Evolutionary conservation across 2,113 vertebrate species (phyloP).

Genomic region (Microtus richardsoni): DNA sequence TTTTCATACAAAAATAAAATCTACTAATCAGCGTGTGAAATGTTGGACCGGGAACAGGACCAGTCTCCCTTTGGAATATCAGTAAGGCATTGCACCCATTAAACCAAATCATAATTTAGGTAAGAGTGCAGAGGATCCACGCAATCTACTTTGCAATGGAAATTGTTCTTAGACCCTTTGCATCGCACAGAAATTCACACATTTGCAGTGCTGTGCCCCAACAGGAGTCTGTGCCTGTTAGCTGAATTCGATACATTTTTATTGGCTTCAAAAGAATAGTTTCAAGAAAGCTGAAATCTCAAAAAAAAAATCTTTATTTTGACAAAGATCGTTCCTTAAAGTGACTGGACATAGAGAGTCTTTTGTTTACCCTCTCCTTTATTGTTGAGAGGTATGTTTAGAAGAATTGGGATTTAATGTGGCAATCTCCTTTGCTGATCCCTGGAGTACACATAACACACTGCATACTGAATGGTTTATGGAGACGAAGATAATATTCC

Average conservation of each 20-base stretch:
- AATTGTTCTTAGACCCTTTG: conserved; percentile 30
- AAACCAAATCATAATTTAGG: conserved; percentile 59
- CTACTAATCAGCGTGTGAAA: conserved; percentile 20
- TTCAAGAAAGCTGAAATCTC: background rate
- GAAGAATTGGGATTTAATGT: background rate
- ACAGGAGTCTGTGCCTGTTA: background rate
- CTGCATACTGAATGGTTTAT: conserved; percentile 16
- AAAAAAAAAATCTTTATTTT: conserved; percentile 6
- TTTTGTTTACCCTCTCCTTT: background rate
- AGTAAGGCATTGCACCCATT: conserved; percentile 39
- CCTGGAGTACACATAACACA: background rate
- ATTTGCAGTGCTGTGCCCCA: background rate
- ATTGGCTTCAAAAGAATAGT: conserved; percentile 12
- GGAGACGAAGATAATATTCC: conserved; percentile 15
- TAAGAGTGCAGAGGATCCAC: background rate
- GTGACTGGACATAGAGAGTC: background rate
- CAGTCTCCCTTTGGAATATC: background rate
- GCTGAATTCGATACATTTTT: background rate
- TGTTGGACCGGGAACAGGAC: background rate
- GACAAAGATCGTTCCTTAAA: background rate
- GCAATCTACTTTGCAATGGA: background rate
- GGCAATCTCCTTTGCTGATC: background rate
- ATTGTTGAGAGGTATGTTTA: conserved; percentile 13
- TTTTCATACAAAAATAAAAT: conserved; percentile 21
- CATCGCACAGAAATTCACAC: background rate